Base-by-base conservation (phyloP, 2,888 invertebrate species). In the Agriopis aurantiaria region DNA sequence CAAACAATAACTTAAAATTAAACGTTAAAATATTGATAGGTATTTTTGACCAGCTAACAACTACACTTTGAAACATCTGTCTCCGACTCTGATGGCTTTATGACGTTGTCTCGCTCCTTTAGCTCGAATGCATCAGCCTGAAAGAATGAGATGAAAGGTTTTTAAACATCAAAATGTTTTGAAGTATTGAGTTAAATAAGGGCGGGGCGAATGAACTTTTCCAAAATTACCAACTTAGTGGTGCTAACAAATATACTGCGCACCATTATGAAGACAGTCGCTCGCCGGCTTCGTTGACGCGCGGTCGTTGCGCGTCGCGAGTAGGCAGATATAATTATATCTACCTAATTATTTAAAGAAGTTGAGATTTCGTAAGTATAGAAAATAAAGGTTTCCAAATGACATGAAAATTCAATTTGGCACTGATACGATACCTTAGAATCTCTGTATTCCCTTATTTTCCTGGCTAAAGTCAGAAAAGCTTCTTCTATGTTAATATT, bases 401-500 rank as follows among this genome's bases (percentile, higher is more conserved):
- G 41, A 41, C 1, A 8, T 41, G 3, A 43, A 43, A 9, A 43
- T 43, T 10, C 3, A 9, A 43, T 43, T 10, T 9, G 43, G 43
- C 8, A 10, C 8, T 9, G 9, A 3, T 23, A 10, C 0, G 95
- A 91, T 91, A 97, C 97, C 91, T 97, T 95, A 78, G 96, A 95
- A 81, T 97, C 97, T 80, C 97, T 95, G 88, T 97, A 97, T 91
- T 97, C 97, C 71, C 97, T 95, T 90, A 98, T 98, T 94, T 96
- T 96, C 86, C 97, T 95, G 74, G 98, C 97, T 85, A 98, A 91
- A 58, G 97, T 96, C 75, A 97, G 89, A 88, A 98, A 98, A 62
- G 97, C 96, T 85, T 97, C 97, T 86, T 97, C 97, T 82, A 98
- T 97, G 81, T 98, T 97, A 71, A 98, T 96, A 85, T 98, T 96